phyloP scores from a whole-genome alignment of 64 coral and sea anemone species.

The Actinia equina region DNA sequence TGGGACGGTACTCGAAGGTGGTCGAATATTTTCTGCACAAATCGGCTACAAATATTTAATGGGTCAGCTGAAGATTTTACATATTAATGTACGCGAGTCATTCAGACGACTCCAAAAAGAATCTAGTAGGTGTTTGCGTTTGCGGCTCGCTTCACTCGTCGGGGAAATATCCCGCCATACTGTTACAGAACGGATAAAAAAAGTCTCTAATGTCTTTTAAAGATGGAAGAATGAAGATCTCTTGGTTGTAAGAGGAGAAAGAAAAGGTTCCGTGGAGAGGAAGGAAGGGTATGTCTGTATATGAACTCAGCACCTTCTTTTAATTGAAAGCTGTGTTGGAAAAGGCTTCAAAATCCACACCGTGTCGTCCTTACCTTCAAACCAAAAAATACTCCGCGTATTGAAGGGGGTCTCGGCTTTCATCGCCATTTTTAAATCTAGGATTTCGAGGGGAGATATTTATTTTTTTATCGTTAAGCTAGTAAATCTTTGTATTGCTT shows the following conservation, averaged over 20 bases:
- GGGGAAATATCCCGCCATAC: background rate
- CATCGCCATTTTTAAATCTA: background rate
- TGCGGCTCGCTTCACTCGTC: background rate
- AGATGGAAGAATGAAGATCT: background rate
- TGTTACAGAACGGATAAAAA: background rate
- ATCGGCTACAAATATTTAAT: background rate
- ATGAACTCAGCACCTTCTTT: background rate
- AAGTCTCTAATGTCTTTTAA: background rate
- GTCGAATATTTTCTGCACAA: background rate
- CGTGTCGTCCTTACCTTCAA: background rate
- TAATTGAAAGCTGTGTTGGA: background rate
- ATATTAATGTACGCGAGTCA: background rate
- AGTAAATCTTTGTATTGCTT: background rate
- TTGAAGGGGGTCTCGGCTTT: background rate
- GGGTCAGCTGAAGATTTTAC: background rate
- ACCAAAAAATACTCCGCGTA: background rate
- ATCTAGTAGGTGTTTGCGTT: background rate
- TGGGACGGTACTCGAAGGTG: background rate
- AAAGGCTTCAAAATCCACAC: background rate
- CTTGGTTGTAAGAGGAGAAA: background rate
- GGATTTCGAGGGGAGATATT: background rate
- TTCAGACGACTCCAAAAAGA: background rate
- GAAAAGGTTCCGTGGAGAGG: constrained; percentile 10
- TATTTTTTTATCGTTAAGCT: background rate
- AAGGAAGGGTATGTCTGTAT: background rate